Percentiles rank a stretch among this genome's conserved stretches.
phyloP scores from a whole-genome alignment of 2,797 vertebrate species.

The Aldrovandia affinis region DNA sequence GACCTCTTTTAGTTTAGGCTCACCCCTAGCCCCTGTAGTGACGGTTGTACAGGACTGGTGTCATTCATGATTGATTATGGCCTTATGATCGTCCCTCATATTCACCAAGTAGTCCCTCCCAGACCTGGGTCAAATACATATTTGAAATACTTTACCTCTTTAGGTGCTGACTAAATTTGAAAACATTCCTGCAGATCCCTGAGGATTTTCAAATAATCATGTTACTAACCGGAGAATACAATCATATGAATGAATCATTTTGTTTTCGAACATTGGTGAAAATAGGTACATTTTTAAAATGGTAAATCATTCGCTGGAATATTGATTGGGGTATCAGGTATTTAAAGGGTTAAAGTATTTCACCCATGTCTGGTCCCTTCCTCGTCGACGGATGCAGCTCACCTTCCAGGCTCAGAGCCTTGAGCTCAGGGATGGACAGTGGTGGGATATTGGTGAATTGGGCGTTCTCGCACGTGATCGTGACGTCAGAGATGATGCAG shows the following conservation, averaged over 20 bases:
- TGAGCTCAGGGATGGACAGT: slow-evolving; percentile 82
- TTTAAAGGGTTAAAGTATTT: no score
- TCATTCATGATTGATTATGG: neutral
- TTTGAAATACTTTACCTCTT: neutral
- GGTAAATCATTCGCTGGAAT: no score
- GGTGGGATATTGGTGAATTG: slow-evolving; percentile 83
- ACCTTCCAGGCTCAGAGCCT: slow-evolving; percentile 87
- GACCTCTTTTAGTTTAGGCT: neutral
- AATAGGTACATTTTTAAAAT: no score
- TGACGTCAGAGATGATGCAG: slow-evolving; percentile 82
- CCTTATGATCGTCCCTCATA: neutral
- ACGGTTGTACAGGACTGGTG: neutral
- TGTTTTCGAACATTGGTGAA: no score
- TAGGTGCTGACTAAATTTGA: neutral
- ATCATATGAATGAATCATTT: no score
- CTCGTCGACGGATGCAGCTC: slow-evolving; percentile 51
- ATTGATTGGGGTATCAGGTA: no score
- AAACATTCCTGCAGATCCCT: neutral
- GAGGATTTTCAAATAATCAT: neutral
- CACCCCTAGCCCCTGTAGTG: neutral
- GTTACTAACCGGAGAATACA: neutral
- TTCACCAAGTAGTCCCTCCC: neutral
- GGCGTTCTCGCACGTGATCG: slow-evolving; percentile 81
- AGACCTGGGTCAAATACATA: neutral
- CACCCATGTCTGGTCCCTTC: neutral